These are phyloP conservation scores for Agapornis roseicollis DNA, from an alignment of 2,113 vertebrate species.

Conservation along the genomic window DNA sequence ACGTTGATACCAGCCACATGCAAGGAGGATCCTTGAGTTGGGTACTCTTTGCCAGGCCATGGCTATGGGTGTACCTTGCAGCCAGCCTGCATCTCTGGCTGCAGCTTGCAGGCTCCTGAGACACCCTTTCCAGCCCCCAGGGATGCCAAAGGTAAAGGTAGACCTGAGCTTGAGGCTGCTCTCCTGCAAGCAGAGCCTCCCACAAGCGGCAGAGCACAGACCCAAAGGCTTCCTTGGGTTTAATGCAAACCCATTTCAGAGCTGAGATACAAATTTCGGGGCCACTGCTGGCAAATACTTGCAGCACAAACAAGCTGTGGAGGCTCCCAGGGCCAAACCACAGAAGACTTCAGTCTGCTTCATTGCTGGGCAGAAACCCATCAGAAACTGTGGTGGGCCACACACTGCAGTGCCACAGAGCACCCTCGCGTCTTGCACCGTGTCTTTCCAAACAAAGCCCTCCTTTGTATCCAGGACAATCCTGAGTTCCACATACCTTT, in stretches of 20 bases:
- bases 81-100: not conserved
- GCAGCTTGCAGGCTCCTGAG: accelerated
- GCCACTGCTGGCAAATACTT: not conserved
- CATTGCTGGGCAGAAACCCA: not conserved
- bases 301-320: not conserved
- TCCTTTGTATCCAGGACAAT: not conserved
- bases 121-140: not conserved
- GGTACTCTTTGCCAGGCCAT: not conserved
- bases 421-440: not conserved
- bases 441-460: not conserved
- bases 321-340: not conserved
- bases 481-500: not conserved
- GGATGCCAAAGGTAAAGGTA: not conserved
- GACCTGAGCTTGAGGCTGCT: not conserved
- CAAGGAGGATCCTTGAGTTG: not conserved
- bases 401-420: not conserved
- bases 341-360: not conserved
- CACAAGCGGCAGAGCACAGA: not conserved
- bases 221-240: not conserved
- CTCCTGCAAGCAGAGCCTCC: not conserved
- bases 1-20: not conserved
- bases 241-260: not conserved
- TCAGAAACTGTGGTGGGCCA: not conserved
- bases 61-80: not conserved
- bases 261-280: not conserved